Percentiles rank a stretch among this genome's conserved stretches.
Conservation (phyloP, 2,888 invertebrate species). For the Nomada lathburiana region DNA sequence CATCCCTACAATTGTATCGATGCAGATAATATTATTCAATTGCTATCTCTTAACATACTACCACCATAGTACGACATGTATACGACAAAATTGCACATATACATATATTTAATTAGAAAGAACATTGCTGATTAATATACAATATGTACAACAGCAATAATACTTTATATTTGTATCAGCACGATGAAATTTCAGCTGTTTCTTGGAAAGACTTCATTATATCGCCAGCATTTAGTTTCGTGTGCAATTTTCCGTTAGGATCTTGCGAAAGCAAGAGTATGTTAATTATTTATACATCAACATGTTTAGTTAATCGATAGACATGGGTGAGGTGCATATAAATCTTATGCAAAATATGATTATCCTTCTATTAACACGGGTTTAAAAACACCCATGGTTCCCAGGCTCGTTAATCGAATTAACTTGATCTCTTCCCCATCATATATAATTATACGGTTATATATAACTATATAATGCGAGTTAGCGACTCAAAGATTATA, state of each 20-base stretch:
- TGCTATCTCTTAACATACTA: constrained; percentile 15
- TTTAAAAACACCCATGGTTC: constrained; percentile 22
- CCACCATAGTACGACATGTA: constrained; percentile 9
- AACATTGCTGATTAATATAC: constrained; percentile 62
- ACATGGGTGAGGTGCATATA: constrained; percentile 71
- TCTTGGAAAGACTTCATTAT: constrained; percentile 12
- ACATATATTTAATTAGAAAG: constrained; percentile 42
- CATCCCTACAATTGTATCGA: constrained; percentile 24
- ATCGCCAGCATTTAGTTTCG: constrained; percentile 3
- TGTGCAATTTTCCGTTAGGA: constrained; percentile 11
- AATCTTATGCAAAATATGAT: constrained; percentile 79
- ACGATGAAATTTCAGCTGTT: constrained; percentile 16
- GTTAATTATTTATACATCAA: constrained; percentile 17
- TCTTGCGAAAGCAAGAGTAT: constrained; percentile 3
- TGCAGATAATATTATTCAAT: constrained; percentile 19
- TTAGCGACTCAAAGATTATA: constrained; percentile 49
- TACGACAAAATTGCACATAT: constrained; percentile 55
- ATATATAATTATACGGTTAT: too few species aligned
- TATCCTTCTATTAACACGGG: constrained; percentile 68
- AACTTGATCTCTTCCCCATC: constrained; percentile 12
- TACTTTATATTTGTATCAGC: constrained; percentile 45
- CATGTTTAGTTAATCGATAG: constrained; percentile 12
- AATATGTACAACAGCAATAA: constrained; percentile 67
- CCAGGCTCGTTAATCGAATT: constrained; percentile 21
- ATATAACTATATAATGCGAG: constrained; percentile 18